Conservation (phyloP, 2,888 invertebrate species). For the Hyalella azteca region DNA sequence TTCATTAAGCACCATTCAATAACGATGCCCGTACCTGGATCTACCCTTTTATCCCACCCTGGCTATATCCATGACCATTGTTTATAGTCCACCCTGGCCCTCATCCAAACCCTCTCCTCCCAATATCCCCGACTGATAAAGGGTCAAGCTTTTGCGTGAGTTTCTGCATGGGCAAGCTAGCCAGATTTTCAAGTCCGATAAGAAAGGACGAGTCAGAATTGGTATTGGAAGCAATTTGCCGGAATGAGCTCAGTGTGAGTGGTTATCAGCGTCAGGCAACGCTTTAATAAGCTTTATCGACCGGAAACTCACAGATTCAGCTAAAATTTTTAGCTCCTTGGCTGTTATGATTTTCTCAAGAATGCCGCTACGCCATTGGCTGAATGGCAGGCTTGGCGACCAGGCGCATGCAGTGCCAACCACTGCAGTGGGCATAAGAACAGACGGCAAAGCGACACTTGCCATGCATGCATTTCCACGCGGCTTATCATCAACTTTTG, state of each 20-base stretch:
- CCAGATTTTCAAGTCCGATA: conserved; percentile 36
- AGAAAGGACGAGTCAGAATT: conserved; percentile 35
- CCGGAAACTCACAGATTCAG: conserved; percentile 31
- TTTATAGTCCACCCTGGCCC: background rate
- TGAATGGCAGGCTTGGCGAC: background rate
- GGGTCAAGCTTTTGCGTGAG: conserved; percentile 24
- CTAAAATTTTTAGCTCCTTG: conserved; percentile 25
- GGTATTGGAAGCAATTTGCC: conserved; percentile 36
- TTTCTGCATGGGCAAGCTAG: conserved; percentile 16
- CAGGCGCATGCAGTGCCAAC: background rate
- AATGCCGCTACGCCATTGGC: conserved; percentile 15
- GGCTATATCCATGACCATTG: background rate
- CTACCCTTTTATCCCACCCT: too few relatives aligned
- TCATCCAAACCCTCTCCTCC: background rate
- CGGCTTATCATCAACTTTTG: conserved; percentile 10
- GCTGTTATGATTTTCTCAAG: conserved; percentile 28
- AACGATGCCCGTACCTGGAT: too few relatives aligned
- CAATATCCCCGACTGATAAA: conserved; percentile 19
- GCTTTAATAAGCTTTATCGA: conserved; percentile 37
- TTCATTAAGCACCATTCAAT: too few relatives aligned
- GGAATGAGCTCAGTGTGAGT: conserved; percentile 34
- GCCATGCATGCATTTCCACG: background rate
- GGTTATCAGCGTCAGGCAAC: conserved; percentile 34
- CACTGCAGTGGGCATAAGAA: too few relatives aligned
- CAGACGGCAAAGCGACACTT: background rate